Evolutionary conservation across 2,113 vertebrate genomes (phyloP), one percentile per base, ranked within the genome.

Genomic region (Zapus hudsonius): DNA sequence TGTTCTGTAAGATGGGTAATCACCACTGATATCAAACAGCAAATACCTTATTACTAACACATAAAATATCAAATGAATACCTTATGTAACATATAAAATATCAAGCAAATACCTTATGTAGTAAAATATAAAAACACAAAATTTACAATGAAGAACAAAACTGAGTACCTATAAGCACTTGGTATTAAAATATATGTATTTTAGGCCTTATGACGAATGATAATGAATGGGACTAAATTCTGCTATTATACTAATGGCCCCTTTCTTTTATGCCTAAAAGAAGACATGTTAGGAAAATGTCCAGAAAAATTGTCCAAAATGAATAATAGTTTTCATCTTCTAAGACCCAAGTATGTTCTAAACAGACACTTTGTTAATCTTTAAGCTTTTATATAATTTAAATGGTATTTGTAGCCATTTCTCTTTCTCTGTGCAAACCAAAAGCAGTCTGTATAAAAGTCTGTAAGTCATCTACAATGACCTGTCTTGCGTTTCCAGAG

Each of bases 321-420:
- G 64, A 67, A 61, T 25, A 83, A 23, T 61, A 87, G 73, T 87
- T 84, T 89, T 72, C 74, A 87, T 72, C 61, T 80, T 87, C 73
- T 1, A 92, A 67, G 22, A 90, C 91, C 55, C 52, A 81, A 90
- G 78, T 94, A 66, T 75, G 64, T 44, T 92, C 27, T 85, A 88
- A 89, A 93, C 13, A 90, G 31, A 90, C 84, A 87, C 6, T 84
- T 47, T 22, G 86, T 86, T 94, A 67, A 89, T 90, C 36, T 89
- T 22, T 69, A 92, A 82, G 59, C n/a, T 82, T 85, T 36, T 1
- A 93, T 36, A 87, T 73, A 89, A 85, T 66, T 96, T 87, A 88
- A 83, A 95, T 61, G 40, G 0, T 84, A 36, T 31, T 67, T 82
- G n/a, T 9, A 81, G n/a, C 84, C 40, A 55, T 94, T 87, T 40